Base-by-base conservation (phyloP, 2,113 vertebrate species). In the Gallinago jamesoni region DNA sequence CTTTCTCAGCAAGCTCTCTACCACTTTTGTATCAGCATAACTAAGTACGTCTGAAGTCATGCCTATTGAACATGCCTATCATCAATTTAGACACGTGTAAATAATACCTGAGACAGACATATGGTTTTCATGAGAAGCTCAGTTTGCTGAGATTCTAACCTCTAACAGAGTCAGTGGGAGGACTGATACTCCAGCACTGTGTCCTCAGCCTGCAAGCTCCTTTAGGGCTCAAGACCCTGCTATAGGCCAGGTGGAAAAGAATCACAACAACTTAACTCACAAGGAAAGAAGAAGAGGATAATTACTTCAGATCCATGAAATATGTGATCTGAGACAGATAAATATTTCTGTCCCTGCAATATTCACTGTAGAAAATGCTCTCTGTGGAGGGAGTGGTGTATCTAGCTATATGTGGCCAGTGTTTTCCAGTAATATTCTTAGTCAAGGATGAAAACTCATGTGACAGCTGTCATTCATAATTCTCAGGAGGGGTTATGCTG, bases 31-130 rank as follows among this genome's bases (percentile, higher is more conserved):
- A 1, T 68, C 60, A 57, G 4, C 19, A 8, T 1, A 30, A 12
- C 14, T 31, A 41, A 37, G 31, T 14, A 24, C 28, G 11, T n/a
- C 21, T 43, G 4, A 56, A 83, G 72, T 23, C 33, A 27, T 41
- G n/a, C 9, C 47, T 52, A 12, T 82, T 35, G 37, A 76, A 28
- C 20, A 10, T 16, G 43, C 12, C 47, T 64, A 0, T 4, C 43
- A 3, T 41, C 72, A 53, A 3, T 13, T 67, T 33, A 78, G 60
- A 48, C 24, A 10, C 1, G 5, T 0, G 1, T 8, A 4, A 4
- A 20, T 25, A 31, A 20, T 23, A 31, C 12, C 37, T 23, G 9
- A 37, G 33, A 41, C 27, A 66, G 39, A 57, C 7, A 30, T 0
- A 0, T 3, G 37, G 24, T 16, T 93, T 76, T 60, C 33, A 6